Evolutionary conservation across 2,888 invertebrate species (phyloP).

Genomic region (Strigamia transsilvanica): DNA sequence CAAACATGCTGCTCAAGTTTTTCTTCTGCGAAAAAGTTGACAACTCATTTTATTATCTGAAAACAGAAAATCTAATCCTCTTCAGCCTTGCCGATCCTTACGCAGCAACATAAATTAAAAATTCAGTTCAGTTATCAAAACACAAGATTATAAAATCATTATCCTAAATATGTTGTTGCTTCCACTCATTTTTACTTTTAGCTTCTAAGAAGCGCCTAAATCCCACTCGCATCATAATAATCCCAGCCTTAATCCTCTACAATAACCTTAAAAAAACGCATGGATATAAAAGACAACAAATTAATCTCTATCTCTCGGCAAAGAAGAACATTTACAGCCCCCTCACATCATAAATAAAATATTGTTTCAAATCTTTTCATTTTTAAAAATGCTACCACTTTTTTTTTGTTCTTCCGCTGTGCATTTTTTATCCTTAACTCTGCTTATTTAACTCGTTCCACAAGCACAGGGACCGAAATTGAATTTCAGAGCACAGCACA

Average conservation of each 20-base stretch:
- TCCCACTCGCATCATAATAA: conserved; percentile 1
- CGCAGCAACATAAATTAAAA: not conserved
- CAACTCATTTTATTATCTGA: too few species aligned
- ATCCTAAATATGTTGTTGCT: not conserved
- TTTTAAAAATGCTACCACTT: conserved; percentile 10
- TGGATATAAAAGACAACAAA: conserved; percentile 21
- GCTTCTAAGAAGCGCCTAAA: not conserved
- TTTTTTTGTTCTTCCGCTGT: not conserved
- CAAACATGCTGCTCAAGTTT: too few species aligned
- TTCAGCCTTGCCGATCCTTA: not conserved
- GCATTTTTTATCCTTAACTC: not conserved
- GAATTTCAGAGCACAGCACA: conserved; percentile 46
- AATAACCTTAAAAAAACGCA: not conserved
- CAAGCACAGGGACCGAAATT: conserved; percentile 36
- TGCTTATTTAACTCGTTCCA: conserved; percentile 48
- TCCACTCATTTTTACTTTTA: not conserved
- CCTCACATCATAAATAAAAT: conserved; percentile 13
- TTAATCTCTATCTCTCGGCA: conserved; percentile 1
- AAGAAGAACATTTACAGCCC: not conserved
- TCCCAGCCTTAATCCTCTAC: not conserved
- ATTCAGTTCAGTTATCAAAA: not conserved
- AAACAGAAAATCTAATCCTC: not conserved
- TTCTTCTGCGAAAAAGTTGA: too few species aligned
- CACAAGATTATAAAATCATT: not conserved
- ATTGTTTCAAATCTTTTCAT: conserved; percentile 8